phyloP scores from a whole-genome alignment of 2,888 invertebrate species.

The Cynaeus angustus region DNA sequence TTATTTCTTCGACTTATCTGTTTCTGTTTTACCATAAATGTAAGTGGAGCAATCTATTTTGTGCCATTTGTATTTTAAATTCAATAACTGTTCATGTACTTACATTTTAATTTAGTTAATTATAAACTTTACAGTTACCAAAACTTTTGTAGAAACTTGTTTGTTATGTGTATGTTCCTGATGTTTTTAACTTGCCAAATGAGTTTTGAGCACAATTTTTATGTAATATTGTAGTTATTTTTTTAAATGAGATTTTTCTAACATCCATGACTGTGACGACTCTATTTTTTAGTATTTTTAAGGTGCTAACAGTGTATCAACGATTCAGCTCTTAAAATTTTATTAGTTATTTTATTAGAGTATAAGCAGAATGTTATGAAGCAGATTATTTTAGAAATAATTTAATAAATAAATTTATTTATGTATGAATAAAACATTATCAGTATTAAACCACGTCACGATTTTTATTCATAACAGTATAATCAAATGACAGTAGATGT shows the following conservation, averaged over 20 bases:
- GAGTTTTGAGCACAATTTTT: conserved; percentile 52
- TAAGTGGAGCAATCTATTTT: conserved; percentile 44
- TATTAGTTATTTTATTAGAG: conserved; percentile 62
- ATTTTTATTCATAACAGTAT: background rate
- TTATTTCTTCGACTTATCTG: conserved; percentile 35
- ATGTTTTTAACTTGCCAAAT: conserved; percentile 53
- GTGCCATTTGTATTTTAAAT: conserved; percentile 35
- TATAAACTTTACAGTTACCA: conserved; percentile 43
- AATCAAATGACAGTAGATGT: no score
- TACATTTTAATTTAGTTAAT: conserved; percentile 21
- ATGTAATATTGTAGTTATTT: conserved; percentile 41
- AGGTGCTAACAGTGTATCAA: conserved; percentile 44
- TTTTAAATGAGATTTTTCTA: conserved; percentile 42
- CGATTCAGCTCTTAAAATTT: conserved; percentile 20
- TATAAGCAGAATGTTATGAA: conserved; percentile 60
- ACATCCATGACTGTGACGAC: conserved; percentile 52
- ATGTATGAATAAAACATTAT: conserved; percentile 58
- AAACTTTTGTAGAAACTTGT: conserved; percentile 37
- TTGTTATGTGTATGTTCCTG: conserved; percentile 49
- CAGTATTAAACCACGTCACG: conserved; percentile 56
- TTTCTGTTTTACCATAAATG: conserved; percentile 45
- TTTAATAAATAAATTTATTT: conserved; percentile 59
- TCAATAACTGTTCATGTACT: conserved; percentile 27
- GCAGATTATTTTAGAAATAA: conserved; percentile 55
- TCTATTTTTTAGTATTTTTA: conserved; percentile 49